These are phyloP conservation scores for Chaetorhynchus papuensis DNA, from an alignment of 2,113 vertebrate genomes.

Conservation along the genomic window DNA sequence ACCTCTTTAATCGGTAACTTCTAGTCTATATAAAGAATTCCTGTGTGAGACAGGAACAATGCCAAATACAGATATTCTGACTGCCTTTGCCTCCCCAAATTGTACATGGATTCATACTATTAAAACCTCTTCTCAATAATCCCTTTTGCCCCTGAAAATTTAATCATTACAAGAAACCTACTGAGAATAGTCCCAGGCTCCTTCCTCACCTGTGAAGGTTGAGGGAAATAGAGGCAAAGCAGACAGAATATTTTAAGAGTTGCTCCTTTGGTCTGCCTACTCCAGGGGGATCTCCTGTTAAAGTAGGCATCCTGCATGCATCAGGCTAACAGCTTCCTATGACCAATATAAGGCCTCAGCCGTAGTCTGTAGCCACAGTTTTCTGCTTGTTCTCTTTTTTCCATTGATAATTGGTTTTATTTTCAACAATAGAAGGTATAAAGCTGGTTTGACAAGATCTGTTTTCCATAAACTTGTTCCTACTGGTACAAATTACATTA, in stretches of 20 bases:
- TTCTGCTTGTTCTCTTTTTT: not conserved
- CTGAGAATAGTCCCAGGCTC: not conserved
- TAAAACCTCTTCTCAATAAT: not conserved
- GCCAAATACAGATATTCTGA: not conserved
- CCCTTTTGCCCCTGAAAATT: accelerated
- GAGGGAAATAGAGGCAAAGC: not conserved
- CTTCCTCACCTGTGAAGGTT: not conserved
- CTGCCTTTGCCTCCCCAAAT: not conserved
- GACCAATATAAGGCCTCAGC: accelerated
- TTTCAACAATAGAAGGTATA: not conserved
- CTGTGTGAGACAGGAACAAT: not conserved
- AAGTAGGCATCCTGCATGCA: accelerated
- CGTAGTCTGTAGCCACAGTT: not conserved
- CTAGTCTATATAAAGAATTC: not conserved
- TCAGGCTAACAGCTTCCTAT: not conserved
- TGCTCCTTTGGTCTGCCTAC: not conserved
- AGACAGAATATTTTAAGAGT: not conserved
- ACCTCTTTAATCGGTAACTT: accelerated
- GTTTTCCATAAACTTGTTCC: not conserved
- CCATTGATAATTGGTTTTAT: not conserved
- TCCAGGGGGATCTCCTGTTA: not conserved
- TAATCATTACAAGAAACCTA: not conserved
- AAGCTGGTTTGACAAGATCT: not conserved
- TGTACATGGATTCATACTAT: not conserved
- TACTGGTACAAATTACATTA: not conserved